Evolutionary conservation across 2,797 vertebrate genomes (phyloP), one percentile per base, ranked within the genome.

Genomic region (Eleutherodactylus coqui): DNA sequence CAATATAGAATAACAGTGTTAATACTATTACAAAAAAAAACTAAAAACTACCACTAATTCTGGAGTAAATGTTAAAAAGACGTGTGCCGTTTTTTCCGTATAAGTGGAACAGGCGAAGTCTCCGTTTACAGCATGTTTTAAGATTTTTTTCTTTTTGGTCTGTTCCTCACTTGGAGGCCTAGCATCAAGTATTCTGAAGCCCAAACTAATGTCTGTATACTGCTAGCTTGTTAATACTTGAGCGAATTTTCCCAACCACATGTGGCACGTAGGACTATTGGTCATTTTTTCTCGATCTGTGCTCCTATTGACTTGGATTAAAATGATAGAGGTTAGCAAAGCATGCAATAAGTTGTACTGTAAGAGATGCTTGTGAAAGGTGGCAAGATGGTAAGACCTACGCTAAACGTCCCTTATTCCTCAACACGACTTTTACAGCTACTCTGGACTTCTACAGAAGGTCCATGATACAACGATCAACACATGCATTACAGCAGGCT

Each of bases 381-480:
- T 70, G 75, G 49, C 34, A n/a, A 38, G 75, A 58, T 21, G 53
- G 79, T 19, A 53, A 58, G 49, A 53, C 21, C 47, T 41, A 43
- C 32, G 49, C 34, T 55, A 73, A 73, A 73, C 53, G 19, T 60
- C 19, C 69, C 69, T 43, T 60, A 53, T 53, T 82, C 45, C 80
- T 49, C 21, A 1, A 82, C 45, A 53, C n/a, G 17, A n/a, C 69
- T 29, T 58, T 72, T 58, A 77, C 43, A 29, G 45, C 60, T 67
- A 60, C 51, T 70, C 60, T 14, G 43, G 83, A 78, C 45, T 53
- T 79, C 21, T 69, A 80, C 86, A 83, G 86, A 80, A 87, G 90
- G 92, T 91, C 88, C 90, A 81, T 87, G 89, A 88, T 91, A 91
- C 83, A 84, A 17, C 75, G 55, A 88, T 88, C 75, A 88, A 92